A percentile compares a stretch with the other conserved stretches of the same genome.
These are phyloP conservation scores for Porites australiensis DNA, from an alignment of 64 coral and sea anemone species.

Conservation along the genomic window DNA sequence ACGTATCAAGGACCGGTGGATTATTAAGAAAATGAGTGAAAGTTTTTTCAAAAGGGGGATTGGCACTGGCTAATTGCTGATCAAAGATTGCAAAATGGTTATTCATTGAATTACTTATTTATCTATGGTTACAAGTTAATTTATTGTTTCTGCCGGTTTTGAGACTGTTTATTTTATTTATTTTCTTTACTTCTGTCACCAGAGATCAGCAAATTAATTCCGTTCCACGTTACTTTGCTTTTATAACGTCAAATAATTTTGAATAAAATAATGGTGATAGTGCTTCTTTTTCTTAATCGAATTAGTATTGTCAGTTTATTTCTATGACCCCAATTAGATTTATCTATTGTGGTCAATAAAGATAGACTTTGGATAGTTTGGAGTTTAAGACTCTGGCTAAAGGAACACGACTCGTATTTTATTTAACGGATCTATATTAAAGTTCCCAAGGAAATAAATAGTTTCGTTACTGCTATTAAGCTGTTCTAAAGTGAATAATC, in stretches of 20 bases:
- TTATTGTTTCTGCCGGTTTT: constrained; percentile 2
- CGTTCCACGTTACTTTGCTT: constrained; percentile 11
- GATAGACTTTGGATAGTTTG: neutral
- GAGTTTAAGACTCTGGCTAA: neutral
- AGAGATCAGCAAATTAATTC: constrained; percentile 11
- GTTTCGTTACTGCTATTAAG: neutral
- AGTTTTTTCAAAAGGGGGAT: neutral
- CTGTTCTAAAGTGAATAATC: neutral
- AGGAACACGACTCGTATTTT: neutral
- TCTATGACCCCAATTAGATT: neutral
- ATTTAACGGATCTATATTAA: neutral
- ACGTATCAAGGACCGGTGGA: neutral
- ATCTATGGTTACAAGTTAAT: neutral
- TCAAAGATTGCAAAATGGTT: constrained; percentile 14
- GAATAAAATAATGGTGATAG: neutral
- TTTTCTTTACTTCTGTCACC: neutral
- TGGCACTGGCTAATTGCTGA: neutral
- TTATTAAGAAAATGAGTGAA: neutral
- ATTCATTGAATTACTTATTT: constrained; percentile 33
- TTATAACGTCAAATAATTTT: neutral
- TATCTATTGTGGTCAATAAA: neutral
- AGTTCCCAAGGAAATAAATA: neutral
- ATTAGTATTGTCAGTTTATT: neutral
- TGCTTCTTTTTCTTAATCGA: neutral
- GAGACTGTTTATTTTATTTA: constrained; percentile 14